Percentiles rank a stretch among this genome's conserved stretches.
Evolutionary conservation across 1,140 invertebrate species (phyloP).

Genomic region (Oscheius sp.): DNA sequence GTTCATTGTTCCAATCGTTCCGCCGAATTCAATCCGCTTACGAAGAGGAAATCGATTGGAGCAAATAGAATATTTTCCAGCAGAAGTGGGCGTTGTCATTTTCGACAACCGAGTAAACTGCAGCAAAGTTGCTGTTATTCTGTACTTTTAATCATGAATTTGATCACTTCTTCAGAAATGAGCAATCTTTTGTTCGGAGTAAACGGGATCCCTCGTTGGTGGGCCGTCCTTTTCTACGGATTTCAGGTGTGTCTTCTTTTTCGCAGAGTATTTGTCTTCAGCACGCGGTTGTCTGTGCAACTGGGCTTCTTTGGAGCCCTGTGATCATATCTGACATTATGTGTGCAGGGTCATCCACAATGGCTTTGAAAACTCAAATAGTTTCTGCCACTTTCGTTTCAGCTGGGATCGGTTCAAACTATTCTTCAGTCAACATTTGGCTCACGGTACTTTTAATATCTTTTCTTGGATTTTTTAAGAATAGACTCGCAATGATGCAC

Average conservation of each 20-base stretch:
- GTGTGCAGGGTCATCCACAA: conserved; percentile 29
- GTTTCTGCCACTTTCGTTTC: conserved; percentile 37
- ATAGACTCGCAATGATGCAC: conserved; percentile 36
- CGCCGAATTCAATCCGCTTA: too few species aligned
- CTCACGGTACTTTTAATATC: conserved; percentile 17
- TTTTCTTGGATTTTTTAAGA: not conserved
- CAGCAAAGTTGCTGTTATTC: too few species aligned
- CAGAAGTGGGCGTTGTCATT: too few species aligned
- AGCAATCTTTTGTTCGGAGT: conserved; percentile 8
- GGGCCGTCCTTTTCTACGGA: conserved; percentile 14
- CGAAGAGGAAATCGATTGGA: too few species aligned
- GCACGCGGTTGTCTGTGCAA: conserved; percentile 34
- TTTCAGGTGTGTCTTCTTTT: conserved; percentile 7
- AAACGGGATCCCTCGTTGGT: conserved; percentile 23
- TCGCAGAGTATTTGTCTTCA: conserved; percentile 11
- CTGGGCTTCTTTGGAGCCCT: conserved; percentile 32
- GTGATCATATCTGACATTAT: conserved; percentile 29
- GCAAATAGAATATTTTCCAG: too few species aligned
- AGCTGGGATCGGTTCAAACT: conserved; percentile 29
- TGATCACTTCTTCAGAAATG: too few species aligned
- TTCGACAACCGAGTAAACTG: too few species aligned
- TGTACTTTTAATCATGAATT: too few species aligned
- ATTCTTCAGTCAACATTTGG: conserved; percentile 37
- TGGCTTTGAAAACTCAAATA: conserved; percentile 25
- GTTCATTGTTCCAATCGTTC: too few species aligned